phyloP scores from a whole-genome alignment of 2,113 vertebrate genomes.

The Leptobrachium leishanense region DNA sequence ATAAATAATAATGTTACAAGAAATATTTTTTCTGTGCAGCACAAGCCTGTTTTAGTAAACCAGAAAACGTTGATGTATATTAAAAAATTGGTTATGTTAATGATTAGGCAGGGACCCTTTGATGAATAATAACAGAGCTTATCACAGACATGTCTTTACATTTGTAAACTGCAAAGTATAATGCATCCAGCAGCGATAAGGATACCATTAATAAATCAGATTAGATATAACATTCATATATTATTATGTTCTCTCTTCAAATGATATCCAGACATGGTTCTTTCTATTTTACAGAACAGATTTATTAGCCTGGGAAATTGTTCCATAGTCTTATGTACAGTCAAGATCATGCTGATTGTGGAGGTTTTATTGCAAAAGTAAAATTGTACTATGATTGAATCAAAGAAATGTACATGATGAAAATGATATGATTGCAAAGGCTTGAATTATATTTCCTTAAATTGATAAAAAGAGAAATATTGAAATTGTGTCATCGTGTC shows the following conservation, averaged over 20 bases:
- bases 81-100: too few relatives aligned
- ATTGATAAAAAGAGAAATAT: constrained; percentile 12
- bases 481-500: constrained; percentile 13
- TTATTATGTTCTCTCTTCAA: constrained; percentile 10
- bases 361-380: constrained; percentile 36
- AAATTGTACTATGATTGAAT: constrained; percentile 27
- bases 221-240: constrained; percentile 14
- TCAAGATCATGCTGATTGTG: constrained; percentile 14
- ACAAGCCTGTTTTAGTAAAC: too few relatives aligned
- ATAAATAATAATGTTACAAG: too few relatives aligned
- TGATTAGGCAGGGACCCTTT: too few relatives aligned
- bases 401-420: constrained; percentile 11
- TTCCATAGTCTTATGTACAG: constrained; percentile 9
- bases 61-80: too few relatives aligned
- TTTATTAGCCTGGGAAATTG: constrained; percentile 18
- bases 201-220: constrained; percentile 5
- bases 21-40: too few relatives aligned
- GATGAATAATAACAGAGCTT: too few relatives aligned
- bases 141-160: background rate
- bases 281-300: constrained; percentile 20
- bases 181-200: background rate
- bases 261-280: constrained; percentile 8
- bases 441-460: constrained; percentile 19
- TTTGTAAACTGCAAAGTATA: background rate
- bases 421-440: constrained; percentile 32